These are phyloP conservation scores for Callocephalon fimbriatum DNA, from an alignment of 2,113 vertebrate species.

Conservation along the genomic window DNA sequence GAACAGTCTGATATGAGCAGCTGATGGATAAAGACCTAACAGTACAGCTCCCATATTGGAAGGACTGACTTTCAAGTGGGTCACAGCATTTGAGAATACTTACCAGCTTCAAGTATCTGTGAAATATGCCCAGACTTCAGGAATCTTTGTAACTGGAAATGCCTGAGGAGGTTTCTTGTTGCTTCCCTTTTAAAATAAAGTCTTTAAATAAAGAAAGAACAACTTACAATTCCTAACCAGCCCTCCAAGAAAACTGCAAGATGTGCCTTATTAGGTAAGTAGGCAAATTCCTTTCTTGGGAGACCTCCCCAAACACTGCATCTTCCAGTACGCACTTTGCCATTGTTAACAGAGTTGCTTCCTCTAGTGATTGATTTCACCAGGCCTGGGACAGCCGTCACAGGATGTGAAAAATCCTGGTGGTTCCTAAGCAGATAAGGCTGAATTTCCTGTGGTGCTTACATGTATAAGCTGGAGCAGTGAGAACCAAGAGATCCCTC, in stretches of 20 bases:
- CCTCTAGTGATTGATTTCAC: neutral
- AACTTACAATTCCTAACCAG: neutral
- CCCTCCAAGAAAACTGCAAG: neutral
- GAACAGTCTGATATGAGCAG: neutral
- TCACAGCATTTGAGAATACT: neutral
- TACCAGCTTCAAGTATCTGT: neutral
- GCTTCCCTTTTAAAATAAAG: neutral
- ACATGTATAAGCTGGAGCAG: neutral
- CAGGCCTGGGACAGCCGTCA: neutral
- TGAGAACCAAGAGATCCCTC: neutral
- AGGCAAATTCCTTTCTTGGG: neutral
- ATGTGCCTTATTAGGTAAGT: neutral
- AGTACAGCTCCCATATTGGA: neutral
- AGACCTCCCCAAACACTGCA: neutral
- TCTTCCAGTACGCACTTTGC: neutral
- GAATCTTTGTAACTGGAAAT: neutral
- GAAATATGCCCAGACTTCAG: neutral
- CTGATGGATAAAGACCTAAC: neutral
- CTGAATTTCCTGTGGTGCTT: neutral
- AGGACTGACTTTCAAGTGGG: neutral
- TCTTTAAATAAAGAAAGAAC: neutral
- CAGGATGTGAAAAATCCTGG: neutral
- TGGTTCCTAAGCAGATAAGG: neutral
- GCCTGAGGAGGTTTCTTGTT: neutral
- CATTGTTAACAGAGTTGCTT: neutral